These are phyloP conservation scores for Geotrupes spiniger DNA, from an alignment of 2,888 invertebrate genomes.

Conservation along the genomic window DNA sequence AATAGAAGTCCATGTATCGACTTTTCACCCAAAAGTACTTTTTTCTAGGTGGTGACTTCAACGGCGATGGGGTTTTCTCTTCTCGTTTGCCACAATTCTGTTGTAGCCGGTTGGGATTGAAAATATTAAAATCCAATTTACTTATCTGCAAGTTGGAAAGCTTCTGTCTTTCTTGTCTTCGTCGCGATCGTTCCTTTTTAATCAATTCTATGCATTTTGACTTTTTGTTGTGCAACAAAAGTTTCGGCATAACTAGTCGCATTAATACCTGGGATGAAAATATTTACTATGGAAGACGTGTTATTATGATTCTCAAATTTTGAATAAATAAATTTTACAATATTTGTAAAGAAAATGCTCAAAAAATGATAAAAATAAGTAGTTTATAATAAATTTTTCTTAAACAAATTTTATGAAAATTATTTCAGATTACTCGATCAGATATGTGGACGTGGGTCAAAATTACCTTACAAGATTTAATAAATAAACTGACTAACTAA, in stretches of 20 bases:
- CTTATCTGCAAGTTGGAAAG: constrained; percentile 27
- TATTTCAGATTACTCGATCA: too few relatives aligned
- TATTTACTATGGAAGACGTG: too few relatives aligned
- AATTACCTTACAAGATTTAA: too few relatives aligned
- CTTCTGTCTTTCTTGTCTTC: constrained; percentile 25
- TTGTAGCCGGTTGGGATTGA: constrained; percentile 33
- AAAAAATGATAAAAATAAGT: too few relatives aligned
- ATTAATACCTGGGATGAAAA: constrained; percentile 30
- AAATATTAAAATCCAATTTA: constrained; percentile 32
- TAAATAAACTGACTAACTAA: too few relatives aligned
- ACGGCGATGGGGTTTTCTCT: constrained; percentile 20
- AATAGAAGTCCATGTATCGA: constrained; percentile 11
- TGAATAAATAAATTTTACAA: too few relatives aligned
- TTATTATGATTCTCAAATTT: too few relatives aligned
- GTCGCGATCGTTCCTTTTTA: constrained; percentile 26
- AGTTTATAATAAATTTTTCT: too few relatives aligned
- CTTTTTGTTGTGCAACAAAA: constrained; percentile 31
- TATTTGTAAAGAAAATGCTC: too few relatives aligned
- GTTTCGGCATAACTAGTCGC: constrained; percentile 32
- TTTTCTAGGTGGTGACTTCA: constrained; percentile 20
- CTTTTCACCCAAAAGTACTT: constrained; percentile 23
- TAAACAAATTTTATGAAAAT: too few relatives aligned
- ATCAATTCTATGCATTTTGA: constrained; percentile 27
- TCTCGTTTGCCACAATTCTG: constrained; percentile 11
- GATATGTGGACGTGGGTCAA: too few relatives aligned